Evolutionary conservation across 1,140 invertebrate species (phyloP).

Genomic region (Pseudomyrmex cubaensis): DNA sequence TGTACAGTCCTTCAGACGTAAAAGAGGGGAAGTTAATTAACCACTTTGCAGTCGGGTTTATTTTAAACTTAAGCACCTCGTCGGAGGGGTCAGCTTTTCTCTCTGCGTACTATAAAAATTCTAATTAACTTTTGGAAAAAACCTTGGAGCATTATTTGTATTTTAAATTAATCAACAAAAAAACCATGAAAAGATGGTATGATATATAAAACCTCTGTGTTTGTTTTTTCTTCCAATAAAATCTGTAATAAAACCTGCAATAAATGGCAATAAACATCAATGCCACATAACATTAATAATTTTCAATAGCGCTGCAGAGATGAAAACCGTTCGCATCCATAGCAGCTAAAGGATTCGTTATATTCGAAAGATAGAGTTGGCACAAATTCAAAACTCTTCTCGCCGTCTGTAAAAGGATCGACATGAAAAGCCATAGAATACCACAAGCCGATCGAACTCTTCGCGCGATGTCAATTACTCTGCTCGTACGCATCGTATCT

Average conservation of each 20-base stretch:
- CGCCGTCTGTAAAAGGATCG: neutral
- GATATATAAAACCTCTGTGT: neutral
- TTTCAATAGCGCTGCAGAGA: neutral
- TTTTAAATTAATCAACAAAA: neutral
- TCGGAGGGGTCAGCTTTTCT: conserved; percentile 5
- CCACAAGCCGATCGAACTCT: conserved; percentile 10
- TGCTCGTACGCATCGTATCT: conserved; percentile 5
- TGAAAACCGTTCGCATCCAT: neutral
- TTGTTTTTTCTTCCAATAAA: too few species aligned
- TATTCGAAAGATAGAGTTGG: neutral
- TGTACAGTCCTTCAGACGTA: neutral
- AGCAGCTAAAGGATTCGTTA: neutral
- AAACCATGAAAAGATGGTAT: neutral
- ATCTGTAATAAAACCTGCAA: too few species aligned
- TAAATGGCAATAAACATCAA: too few species aligned
- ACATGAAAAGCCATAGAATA: conserved; percentile 5
- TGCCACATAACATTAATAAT: neutral
- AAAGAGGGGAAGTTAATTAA: conserved; percentile 40
- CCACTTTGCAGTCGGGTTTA: conserved; percentile 40
- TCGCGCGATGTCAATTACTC: conserved; percentile 19
- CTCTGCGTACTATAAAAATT: conserved; percentile 32
- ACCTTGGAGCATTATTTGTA: conserved; percentile 24
- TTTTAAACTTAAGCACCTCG: conserved; percentile 36
- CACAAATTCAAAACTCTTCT: neutral
- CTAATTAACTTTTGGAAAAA: conserved; percentile 32